Evolutionary conservation across 1,140 invertebrate genomes (phyloP), one percentile per base, ranked within the genome.

Genomic region (Lithobius niger): DNA sequence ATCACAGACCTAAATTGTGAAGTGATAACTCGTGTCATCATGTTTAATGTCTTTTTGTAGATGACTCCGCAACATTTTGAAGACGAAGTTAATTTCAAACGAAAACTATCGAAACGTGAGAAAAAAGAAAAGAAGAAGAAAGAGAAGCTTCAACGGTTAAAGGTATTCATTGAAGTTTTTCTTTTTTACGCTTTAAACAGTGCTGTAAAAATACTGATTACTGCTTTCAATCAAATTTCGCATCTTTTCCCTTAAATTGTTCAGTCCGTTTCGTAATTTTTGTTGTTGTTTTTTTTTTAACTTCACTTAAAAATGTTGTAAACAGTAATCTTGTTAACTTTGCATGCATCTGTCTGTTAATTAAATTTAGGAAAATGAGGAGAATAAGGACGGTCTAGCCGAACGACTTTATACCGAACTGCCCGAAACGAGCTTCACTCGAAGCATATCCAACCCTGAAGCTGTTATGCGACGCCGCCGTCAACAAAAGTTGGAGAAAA

Each of bases 361-460:
- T 22, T 31, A n/a, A 40, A 59, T 62, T 49, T 44, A 59, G 56
- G 56, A 54, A 27, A 80, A 82, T 56, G 81, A 75, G 50, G 72
- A 81, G 60, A 66, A 71, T 3, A 64, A 66, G 25, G 65, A 70
- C 53, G 61, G 62, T 65, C 87, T 93, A 18, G 89, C 90, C 0
- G 89, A 92, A 66, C 93, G 91, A 74, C 73, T 96, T 43, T 96
- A 96, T 64, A 90, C 85, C 64, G 94, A 98, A 76, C 73, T 98
- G 58, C 95, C 95, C 21, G 93, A 97, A 75, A 96, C 92, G 25
- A 94, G 88, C 67, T 99, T 99, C 71, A 98, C 94, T 18, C 77
- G 96, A 59, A 97, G 91, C 60, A 98, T 99, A 67, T 97, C 93
- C 50, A 99, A 99, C 77, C 96, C 96, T 10, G 96, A 99, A 76